Conservation (phyloP, 2,888 invertebrate genomes). For the Sphecodes monilicornis region DNA sequence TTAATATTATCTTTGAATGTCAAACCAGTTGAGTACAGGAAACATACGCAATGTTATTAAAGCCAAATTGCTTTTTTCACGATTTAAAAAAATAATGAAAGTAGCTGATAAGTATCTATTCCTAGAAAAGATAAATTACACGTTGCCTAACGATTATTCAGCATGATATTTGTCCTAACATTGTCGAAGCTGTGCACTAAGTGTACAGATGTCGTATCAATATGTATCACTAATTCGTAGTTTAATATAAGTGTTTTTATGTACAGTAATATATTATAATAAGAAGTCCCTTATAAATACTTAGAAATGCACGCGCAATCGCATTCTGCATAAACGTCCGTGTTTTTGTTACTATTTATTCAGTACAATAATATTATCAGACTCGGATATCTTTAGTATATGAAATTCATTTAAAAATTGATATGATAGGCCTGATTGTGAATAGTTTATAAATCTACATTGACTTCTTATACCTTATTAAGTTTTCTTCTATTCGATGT, state of each 20-base stretch:
- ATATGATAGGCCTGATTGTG: constrained; percentile 63
- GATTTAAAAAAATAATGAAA: constrained; percentile 23
- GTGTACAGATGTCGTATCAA: constrained; percentile 51
- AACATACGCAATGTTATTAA: constrained; percentile 15
- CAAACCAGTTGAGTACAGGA: constrained; percentile 36
- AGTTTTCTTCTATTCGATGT: background rate
- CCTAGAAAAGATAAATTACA: constrained; percentile 37
- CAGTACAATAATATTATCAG: constrained; percentile 48
- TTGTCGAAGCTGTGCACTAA: constrained; percentile 49
- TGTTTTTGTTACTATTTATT: constrained; percentile 30
- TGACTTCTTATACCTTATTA: constrained; percentile 18
- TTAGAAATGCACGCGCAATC: constrained; percentile 50
- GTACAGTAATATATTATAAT: constrained; percentile 58
- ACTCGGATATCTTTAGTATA: constrained; percentile 47
- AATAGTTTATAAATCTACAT: constrained; percentile 34
- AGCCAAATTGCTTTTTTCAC: constrained; percentile 11
- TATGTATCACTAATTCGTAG: constrained; percentile 40
- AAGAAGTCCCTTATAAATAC: constrained; percentile 51
- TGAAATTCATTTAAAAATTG: constrained; percentile 46
- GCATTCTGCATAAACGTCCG: constrained; percentile 32
- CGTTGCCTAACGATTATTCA: constrained; percentile 32
- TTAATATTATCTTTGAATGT: constrained; percentile 32
- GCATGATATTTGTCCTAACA: constrained; percentile 44
- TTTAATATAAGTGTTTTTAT: constrained; percentile 51
- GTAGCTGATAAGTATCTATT: constrained; percentile 35